Evolutionary conservation across 2,888 invertebrate species (phyloP).

Genomic region (Latrodectus hesperus): DNA sequence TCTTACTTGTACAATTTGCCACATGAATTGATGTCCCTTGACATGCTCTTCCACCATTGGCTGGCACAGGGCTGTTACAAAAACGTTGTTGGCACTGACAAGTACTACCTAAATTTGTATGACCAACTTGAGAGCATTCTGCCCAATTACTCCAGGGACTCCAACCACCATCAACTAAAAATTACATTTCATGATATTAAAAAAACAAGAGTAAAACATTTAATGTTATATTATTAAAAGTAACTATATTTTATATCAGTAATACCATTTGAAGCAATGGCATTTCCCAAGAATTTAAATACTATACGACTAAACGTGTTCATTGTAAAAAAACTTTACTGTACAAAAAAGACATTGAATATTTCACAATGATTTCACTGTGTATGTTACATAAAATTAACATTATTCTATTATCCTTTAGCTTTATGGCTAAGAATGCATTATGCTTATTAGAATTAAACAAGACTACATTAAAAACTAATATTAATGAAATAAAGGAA

Average conservation of each 20-base stretch:
- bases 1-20: slow-evolving; percentile 84
- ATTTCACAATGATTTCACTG: too few species aligned
- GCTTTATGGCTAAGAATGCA: too few species aligned
- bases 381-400: background rate
- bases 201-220: too few species aligned
- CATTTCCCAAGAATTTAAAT: background rate
- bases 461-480: background rate
- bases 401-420: too few species aligned
- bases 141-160: slow-evolving; percentile 90
- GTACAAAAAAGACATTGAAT: too few species aligned
- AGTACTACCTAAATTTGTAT: slow-evolving; percentile 77
- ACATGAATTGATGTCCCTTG: slow-evolving; percentile 80
- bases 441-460: background rate
- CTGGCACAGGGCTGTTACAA: slow-evolving; percentile 89
- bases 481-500: background rate
- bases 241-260: too few species aligned
- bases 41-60: slow-evolving; percentile 84
- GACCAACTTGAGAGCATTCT: slow-evolving; percentile 81
- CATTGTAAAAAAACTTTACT: background rate
- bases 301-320: background rate
- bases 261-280: background rate
- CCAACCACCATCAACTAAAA: slow-evolving; percentile 87
- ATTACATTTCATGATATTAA: background rate
- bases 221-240: too few species aligned
- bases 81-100: slow-evolving; percentile 87